Conservation (phyloP, 1,140 invertebrate genomes). For the Aphaenogaster rudis region DNA sequence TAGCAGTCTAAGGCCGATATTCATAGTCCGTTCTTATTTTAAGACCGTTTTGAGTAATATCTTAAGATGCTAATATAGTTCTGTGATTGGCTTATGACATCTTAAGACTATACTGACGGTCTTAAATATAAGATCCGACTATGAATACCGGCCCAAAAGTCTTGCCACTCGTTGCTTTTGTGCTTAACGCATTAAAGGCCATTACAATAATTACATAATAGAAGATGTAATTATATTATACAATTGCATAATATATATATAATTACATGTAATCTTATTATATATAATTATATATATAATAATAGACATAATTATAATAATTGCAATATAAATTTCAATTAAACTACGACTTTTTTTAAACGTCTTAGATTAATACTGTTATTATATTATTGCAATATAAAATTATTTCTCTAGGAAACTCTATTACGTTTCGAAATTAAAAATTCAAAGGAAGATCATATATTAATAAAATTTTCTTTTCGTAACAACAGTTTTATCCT, state of each 20-base stretch:
- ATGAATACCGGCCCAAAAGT: neutral
- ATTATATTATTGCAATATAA: neutral
- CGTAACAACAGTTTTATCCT: neutral
- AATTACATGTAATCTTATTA: neutral
- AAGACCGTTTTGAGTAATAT: too few species aligned
- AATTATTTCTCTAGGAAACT: constrained; percentile 14
- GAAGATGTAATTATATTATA: constrained; percentile 22
- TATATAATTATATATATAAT: constrained; percentile 22
- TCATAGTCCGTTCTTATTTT: too few species aligned
- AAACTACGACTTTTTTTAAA: neutral
- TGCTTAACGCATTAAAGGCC: constrained; percentile 34
- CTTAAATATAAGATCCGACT: too few species aligned
- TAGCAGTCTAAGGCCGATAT: constrained; percentile 11
- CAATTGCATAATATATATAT: constrained; percentile 1
- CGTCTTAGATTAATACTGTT: neutral
- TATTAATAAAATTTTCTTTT: neutral
- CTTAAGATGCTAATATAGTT: too few species aligned
- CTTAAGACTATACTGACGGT: too few species aligned
- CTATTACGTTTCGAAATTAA: neutral
- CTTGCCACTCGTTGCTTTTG: constrained; percentile 30
- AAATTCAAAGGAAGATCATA: neutral
- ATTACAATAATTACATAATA: constrained; percentile 45
- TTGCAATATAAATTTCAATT: constrained; percentile 19
- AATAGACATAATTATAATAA: constrained; percentile 3
- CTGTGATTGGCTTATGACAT: too few species aligned